Percentiles rank a stretch among this genome's conserved stretches.
These are phyloP conservation scores for Metaphire vulgaris DNA, from an alignment of 1,140 invertebrate species.

Conservation along the genomic window DNA sequence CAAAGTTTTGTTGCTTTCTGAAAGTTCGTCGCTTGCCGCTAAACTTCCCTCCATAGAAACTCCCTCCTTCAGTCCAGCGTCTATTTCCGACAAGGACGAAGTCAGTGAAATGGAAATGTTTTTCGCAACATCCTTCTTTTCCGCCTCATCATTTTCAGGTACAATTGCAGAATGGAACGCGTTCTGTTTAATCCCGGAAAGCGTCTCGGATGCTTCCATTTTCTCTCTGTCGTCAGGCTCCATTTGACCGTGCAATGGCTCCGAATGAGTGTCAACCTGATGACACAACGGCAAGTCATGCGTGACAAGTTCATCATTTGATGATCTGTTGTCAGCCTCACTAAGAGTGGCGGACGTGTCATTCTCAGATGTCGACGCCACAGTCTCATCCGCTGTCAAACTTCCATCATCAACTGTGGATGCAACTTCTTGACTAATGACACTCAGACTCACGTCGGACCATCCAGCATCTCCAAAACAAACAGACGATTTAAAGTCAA, in stretches of 20 bases:
- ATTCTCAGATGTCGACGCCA: no score
- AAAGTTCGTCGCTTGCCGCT: constrained; percentile 13
- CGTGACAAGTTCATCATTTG: no score
- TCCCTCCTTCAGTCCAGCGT: background rate
- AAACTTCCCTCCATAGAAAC: constrained; percentile 7
- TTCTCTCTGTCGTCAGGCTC: no score
- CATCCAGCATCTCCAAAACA: background rate
- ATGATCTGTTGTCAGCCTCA: no score
- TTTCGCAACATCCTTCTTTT: background rate
- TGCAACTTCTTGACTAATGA: background rate
- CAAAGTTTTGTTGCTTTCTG: constrained; percentile 27
- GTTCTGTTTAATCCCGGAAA: no score
- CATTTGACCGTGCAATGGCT: no score
- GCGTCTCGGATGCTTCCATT: no score
- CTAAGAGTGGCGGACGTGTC: no score
- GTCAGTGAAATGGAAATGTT: background rate
- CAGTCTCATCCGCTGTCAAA: background rate
- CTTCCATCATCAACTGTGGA: background rate
- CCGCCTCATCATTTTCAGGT: background rate
- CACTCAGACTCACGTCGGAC: background rate
- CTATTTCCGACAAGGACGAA: background rate
- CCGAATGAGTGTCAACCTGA: no score
- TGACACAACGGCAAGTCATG: no score
- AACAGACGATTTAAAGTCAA: no score
- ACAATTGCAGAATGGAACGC: no score